Evolutionary conservation across 2,113 vertebrate species (phyloP), one percentile per base, ranked within the genome.

Genomic region (Ptyas mucosa): DNA sequence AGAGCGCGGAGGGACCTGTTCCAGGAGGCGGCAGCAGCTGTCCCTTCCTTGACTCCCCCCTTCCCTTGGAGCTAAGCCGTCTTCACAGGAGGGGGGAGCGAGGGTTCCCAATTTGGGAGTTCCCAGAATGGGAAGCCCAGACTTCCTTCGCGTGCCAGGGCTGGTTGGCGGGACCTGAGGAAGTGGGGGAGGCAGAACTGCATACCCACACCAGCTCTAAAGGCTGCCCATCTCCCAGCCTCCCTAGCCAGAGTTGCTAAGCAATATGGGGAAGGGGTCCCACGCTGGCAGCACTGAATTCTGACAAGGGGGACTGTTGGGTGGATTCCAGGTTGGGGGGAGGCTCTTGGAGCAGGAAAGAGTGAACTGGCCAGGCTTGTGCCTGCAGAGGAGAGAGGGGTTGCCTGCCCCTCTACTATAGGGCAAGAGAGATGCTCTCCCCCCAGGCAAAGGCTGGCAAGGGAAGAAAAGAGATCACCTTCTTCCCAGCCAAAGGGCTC

Each of bases 1-100:
- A 18, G 54, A 55, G 15, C 3, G 54, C 15, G 21, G 43, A 0
- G 20, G 24, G 6, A 43, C 43, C 95, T 0, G 8, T 0, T 90
- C 86, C 29, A 29, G 87, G 53, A 52, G 61, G 90, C 61, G 46
- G n/a, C 8, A 46, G 23, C 55, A 26, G 1, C 34, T 0, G 7
- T 0, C 1, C 21, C 3, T 15, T 6, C 15, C 18, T 46, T 0
- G 4, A 29, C 1, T 52, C 29, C 34, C 0, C 1, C 21, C 3
- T 15, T 6, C 15, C 18, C 2, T 20, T 81, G 69, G 69, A 15
- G 29, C n/a, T 15, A n/a, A 81, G 26, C 53, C 14, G 0, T 18
- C 69, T 20, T 18, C 20, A 7, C 2, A 8, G 75, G 39, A 8
- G n/a, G 20, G 75, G n/a, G 75, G n/a, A 5, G 0, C 5, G 0